Base-by-base conservation (phyloP, 2,888 invertebrate species). In the Ectobius pallidus region DNA sequence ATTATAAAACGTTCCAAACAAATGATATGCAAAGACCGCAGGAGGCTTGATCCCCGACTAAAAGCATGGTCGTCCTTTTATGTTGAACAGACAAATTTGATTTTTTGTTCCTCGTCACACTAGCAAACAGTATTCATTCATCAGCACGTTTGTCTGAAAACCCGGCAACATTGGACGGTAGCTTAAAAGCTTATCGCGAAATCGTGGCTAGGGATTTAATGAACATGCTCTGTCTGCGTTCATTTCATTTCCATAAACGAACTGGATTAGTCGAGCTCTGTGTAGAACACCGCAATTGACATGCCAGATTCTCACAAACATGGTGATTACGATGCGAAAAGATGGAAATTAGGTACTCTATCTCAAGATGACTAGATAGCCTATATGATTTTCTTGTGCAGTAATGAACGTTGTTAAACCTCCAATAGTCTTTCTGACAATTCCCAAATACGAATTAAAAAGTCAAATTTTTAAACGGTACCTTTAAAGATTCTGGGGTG, bases 11-110 rank as follows among this genome's bases (percentile, higher is more conserved):
- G 30, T 65, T 65, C 65, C 25, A 65, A 65, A 65, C 65, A 65
- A 65, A 65, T 65, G 65, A 65, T 65, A 65, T 65, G 65, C 65
- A 65, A 65, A 65, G 65, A 65, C 65, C 65, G 30, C 65, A 65
- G 65, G 65, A 46, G 65, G 65, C 65, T 65, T 65, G 65, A 65
- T 46, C 65, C 65, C 42, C 27, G 46, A 32, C 65, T 65, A 62
- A 62, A 62, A 62, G 39, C 62, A 39, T 22, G 62, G 39, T 27
- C 39, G 39, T 65, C 18, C 65, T 65, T 65, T 65, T 65, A 44
- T 65, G 65, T 30, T 27, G 65, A 65, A 46, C 39, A 32, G 65
- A 65, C 65, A 65, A 44, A 44, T 65, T 65, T 65, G 22, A 27
- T 65, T 58, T 58, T 46, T 46, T 30, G n/a, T 58, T n/a, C 58